A percentile compares a stretch with the other conserved stretches of the same genome.
phyloP scores from a whole-genome alignment of 2,888 invertebrate genomes.

The Vanessa cardui region DNA sequence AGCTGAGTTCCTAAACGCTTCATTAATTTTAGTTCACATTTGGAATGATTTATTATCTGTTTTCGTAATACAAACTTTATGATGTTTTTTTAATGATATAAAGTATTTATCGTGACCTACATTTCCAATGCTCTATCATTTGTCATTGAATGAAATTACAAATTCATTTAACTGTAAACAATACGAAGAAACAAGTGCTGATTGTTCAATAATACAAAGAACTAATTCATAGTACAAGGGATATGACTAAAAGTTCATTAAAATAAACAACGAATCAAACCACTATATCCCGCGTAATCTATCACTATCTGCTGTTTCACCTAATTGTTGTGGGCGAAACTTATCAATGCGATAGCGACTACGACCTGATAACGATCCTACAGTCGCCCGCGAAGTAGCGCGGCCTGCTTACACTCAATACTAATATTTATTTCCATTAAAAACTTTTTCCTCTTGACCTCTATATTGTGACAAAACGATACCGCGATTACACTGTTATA shows the following conservation, averaged over 20 bases:
- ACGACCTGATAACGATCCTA: constrained; percentile 59
- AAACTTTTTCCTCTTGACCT: constrained; percentile 10
- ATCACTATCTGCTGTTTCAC: constrained; percentile 62
- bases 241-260: constrained; percentile 1
- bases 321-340: constrained; percentile 70
- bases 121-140: constrained; percentile 3
- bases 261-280: constrained; percentile 14
- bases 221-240: not conserved
- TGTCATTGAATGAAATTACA: not conserved
- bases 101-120: constrained; percentile 5
- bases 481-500: constrained; percentile 8
- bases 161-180: not conserved
- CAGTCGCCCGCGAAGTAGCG: constrained; percentile 59
- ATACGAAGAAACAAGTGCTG: not conserved
- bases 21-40: too few species aligned
- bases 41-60: too few species aligned
- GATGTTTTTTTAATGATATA: too few species aligned
- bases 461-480: constrained; percentile 2
- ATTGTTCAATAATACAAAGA: not conserved
- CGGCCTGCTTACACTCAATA: constrained; percentile 38
- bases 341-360: constrained; percentile 68
- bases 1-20: not conserved
- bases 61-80: too few species aligned
- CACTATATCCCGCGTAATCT: constrained; percentile 23
- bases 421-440: constrained; percentile 29